phyloP scores from a whole-genome alignment of 2,113 vertebrate species.

The Paracanthobrama guichenoti region DNA sequence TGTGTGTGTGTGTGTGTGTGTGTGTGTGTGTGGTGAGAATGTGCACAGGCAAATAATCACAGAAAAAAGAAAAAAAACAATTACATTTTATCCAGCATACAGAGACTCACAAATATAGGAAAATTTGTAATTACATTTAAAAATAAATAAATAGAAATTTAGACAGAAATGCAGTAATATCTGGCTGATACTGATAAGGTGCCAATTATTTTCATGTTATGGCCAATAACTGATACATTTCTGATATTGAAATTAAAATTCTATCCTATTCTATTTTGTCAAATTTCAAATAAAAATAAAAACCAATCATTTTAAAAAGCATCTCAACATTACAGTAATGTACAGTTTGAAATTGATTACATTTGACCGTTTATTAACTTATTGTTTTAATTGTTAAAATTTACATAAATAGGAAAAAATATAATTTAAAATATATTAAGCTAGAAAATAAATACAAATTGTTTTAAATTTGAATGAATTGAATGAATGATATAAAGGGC shows the following conservation, averaged over 20 bases:
- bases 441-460: too few species aligned
- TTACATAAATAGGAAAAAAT: background rate
- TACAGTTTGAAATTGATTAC: background rate
- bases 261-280: background rate
- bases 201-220: background rate
- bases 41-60: background rate
- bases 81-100: background rate
- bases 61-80: background rate
- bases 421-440: too few species aligned
- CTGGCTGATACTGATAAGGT: background rate
- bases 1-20: background rate
- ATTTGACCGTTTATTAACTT: too few species aligned
- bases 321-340: background rate
- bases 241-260: background rate
- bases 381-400: background rate
- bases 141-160: background rate
- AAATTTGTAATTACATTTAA: background rate
- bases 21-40: background rate
- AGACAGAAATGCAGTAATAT: too few species aligned
- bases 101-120: background rate
- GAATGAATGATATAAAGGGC: too few species aligned
- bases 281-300: background rate
- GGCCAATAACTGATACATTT: background rate
- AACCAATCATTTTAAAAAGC: background rate
- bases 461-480: too few species aligned